Base-by-base conservation (phyloP, 2,113 vertebrate species). In the Benitochromis conjunctus region DNA sequence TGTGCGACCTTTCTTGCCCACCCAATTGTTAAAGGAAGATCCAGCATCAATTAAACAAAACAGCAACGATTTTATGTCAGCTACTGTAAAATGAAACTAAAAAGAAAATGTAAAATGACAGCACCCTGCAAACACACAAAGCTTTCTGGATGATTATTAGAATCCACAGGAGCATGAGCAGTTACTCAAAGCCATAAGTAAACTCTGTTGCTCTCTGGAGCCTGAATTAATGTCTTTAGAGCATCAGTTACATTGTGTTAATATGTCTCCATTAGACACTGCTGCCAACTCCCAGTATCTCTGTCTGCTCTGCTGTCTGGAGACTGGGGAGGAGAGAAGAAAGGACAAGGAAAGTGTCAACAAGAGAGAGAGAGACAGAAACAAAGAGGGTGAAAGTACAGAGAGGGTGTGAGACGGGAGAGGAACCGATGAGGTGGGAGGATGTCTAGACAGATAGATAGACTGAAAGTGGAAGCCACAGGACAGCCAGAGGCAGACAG, bases 251-350 rank as follows among this genome's bases (percentile, higher is more conserved):
- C 57, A 46, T 62, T 29, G 60, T 41, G 64, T 87, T 92, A 88
- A 88, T 92, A 82, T 78, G 85, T 90, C 86, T 91, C 86, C 78
- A 91, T 91, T 87, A 84, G 89, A 90, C 54, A 31, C 57, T 14
- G 24, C 87, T 89, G 84, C 82, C 88, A 92, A 71, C 84, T 87
- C 81, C 82, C 86, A 82, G 81, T 81, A 24, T 58, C 84, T 64
- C 79, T 77, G 41, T 41, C 79, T 83, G 16, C 83, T 60, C 34
- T 56, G 9, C 46, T 80, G 81, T 89, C 83, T 78, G 83, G 77
- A 66, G 77, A 83, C 81, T 57, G 26, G 11, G 57, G 38, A 83
- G 79, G 83, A 16, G 51, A 57, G 54, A 31, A 41, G 60, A 64
- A 60, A 74, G 48, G 58, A 54, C 24, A n/a, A 18, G 69, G 43